Conservation (phyloP, 35 echinoderm and acorn worm genomes). For the Stichopus chloronotus region DNA sequence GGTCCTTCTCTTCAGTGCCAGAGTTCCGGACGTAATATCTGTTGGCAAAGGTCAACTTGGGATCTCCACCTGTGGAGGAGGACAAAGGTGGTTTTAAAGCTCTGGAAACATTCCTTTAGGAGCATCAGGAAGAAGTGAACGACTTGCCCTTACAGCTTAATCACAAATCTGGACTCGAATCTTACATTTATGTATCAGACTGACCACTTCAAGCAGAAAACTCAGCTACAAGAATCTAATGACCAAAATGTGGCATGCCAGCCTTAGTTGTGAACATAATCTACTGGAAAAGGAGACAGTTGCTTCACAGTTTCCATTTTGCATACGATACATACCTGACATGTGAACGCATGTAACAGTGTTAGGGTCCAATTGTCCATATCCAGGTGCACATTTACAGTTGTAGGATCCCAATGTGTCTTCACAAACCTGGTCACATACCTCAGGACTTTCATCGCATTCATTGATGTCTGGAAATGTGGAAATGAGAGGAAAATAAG, state of each 20-base stretch:
- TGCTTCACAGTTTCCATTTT: too few species aligned
- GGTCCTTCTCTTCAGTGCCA: not conserved
- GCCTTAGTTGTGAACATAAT: too few species aligned
- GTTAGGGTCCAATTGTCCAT: not conserved
- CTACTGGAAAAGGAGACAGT: too few species aligned
- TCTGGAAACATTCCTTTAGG: too few species aligned
- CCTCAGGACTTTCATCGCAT: constrained; percentile 59
- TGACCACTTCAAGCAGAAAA: too few species aligned
- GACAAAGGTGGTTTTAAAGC: not conserved
- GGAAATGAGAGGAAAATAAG: not conserved
- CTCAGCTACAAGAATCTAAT: too few species aligned
- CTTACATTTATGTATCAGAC: too few species aligned
- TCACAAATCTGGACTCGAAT: too few species aligned
- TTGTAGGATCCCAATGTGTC: constrained; percentile 38
- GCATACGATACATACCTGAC: constrained; percentile 34
- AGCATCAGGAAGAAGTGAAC: too few species aligned
- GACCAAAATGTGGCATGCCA: too few species aligned
- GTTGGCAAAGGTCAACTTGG: constrained; percentile 58
- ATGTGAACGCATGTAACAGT: constrained; percentile 46
- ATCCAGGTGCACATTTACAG: constrained; percentile 63
- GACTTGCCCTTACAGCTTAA: too few species aligned
- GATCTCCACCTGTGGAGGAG: constrained; percentile 46
- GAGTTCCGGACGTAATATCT: constrained; percentile 58
- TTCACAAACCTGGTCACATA: constrained; percentile 61
- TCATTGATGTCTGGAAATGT: constrained; percentile 64